Base-by-base conservation (phyloP, 2,113 vertebrate genomes). In the Nansenia antarctica region DNA sequence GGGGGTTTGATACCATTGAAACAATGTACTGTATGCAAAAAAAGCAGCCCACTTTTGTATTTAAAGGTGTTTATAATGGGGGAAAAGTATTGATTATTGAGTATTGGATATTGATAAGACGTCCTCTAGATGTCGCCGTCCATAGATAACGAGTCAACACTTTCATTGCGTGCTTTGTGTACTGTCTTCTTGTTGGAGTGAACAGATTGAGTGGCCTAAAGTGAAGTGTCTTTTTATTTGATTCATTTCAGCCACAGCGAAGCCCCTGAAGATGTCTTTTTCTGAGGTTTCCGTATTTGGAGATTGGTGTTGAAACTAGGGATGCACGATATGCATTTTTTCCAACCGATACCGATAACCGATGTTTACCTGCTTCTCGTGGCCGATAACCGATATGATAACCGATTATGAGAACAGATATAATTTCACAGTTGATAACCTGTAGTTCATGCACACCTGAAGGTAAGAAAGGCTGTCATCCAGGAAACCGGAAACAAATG, bases 51-150 rank as follows among this genome's bases (percentile, higher is more conserved):
- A 70, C 76, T 74, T 85, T 69, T 74, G n/a, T 85, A 76, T 82
- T 79, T 89, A 74, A 86, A 58, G 82, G 85, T 87, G 85, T 85
- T 88, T 88, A 87, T 90, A 20, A 60, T 82, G 84, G 84, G 66
- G 42, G 62, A 62, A 58, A 3, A 65, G n/a, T n/a, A n/a, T n/a
- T n/a, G n/a, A n/a, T n/a, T n/a, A n/a, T n/a, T n/a, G n/a, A 73
- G 69, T 14, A 69, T 76, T 64, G 30, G 54, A 61, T 24, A 64
- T 42, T 76, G 73, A 30, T 30, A 32, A 42, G 9, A 66, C 12
- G 20, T 60, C 58, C 3, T 61, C 35, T 69, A 27, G 67, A 60
- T 22, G 58, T 60, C 24, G 34, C 67, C 67, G 22, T 61, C 67
- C 67, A 34, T 24, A 20, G 60, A 62, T 29, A 29, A 14, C 26